Evolutionary conservation across 2,113 vertebrate species (phyloP), one percentile per base, ranked within the genome.

Genomic region (Sinocyclocheilus grahami): DNA sequence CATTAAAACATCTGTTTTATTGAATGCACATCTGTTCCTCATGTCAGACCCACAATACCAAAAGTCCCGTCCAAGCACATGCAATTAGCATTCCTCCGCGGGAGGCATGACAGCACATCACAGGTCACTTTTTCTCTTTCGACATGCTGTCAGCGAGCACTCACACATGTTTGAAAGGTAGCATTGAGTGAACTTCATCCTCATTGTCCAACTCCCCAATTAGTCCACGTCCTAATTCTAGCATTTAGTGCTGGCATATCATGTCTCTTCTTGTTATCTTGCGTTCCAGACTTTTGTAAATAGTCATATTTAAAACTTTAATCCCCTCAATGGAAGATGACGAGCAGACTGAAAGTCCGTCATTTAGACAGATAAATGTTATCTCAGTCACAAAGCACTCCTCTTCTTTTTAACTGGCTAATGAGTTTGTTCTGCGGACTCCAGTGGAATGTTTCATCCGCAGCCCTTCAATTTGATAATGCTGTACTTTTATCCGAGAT

Each of bases 241-340:
- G 89, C 89, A 82, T 92, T 91, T 91, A 90, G 90, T 88, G 93
- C 88, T 89, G 90, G 89, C 86, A 37, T 92, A 93, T 95, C 94
- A 91, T 94, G 91, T 78, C 76, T 92, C 92, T 85, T 90, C 78
- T 67, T 92, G 91, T 96, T 97, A 96, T 96, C 95, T 94, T 89
- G 85, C 91, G 85, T 85, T 93, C 92, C 94, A 96, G 94, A 96
- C 95, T 96, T 96, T 95, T 95, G 94, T 94, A 95, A 95, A 94
- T 95, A 95, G 94, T 96, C 95, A 95, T 95, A 96, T 96, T 94
- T 95, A 87, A 90, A 95, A 95, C 93, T 95, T 92, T 94, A 95
- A 95, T 97, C 95, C 95, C 92, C 92, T 95, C 92, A 92, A 93
- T 92, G 88, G 91, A 93, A 96, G 96, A 96, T 96, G 95, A 96